Evolutionary conservation across 2,113 vertebrate species (phyloP), one percentile per base, ranked within the genome.

Genomic region (Cervus canadensis): DNA sequence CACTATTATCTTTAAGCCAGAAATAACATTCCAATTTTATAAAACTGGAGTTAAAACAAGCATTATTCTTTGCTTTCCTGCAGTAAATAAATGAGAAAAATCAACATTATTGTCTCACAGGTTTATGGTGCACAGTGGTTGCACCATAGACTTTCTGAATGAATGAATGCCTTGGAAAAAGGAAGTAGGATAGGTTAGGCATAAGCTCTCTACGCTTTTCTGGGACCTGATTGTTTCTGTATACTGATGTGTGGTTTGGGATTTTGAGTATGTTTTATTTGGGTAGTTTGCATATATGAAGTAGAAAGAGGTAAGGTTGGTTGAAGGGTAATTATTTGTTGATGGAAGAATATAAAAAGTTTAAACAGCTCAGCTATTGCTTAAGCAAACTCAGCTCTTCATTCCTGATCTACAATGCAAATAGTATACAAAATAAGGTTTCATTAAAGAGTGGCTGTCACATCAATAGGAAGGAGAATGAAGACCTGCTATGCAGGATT

Each of bases 301-400:
- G 71, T 84, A 36, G 52, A 94, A 96, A 84, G 91, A 94, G 62
- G 82, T 97, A 95, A 96, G 93, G 96, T n/a, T 98, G 92, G 91
- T 59, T 97, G 91, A 96, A 98, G 96, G 96, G 92, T 97, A 97
- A 98, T 97, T 97, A 95, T 96, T 97, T 97, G 81, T 97, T 97
- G 93, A 98, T 97, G 40, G 94, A 96, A 89, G 50, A 96, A 97
- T 95, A 96, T 93, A 98, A 96, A 96, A 96, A 94, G 94, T 94
- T 97, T 76, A 96, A 97, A 97, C 91, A 95, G 60, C 25, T 94
- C 83, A 97, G 88, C 40, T 95, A 91, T 74, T 91, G 85, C 87
- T 96, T 91, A 94, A 85, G 86, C 57, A 97, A 97, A 86, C 86
- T 94, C 96, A 96, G 94, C 59, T 98, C 83, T 98, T 91, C 88